Evolutionary conservation across 2,113 vertebrate genomes (phyloP), one percentile per base, ranked within the genome.

Genomic region (Condylura cristata): DNA sequence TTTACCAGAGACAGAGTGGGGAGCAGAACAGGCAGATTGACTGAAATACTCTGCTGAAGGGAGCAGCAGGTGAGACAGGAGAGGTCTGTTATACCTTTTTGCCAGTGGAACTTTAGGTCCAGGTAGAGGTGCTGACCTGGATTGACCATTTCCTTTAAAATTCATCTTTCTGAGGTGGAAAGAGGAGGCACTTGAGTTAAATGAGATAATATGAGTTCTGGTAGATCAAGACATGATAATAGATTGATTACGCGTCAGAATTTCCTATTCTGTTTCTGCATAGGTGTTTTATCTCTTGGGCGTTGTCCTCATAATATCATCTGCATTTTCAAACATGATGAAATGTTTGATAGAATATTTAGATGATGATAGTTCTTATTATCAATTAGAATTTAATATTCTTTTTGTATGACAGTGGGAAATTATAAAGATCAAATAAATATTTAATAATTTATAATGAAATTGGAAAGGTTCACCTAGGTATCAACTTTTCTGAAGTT

Each of bases 381-480:
- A 65, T 68, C 3, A 3, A 61, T 90, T 90, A 53, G 30, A 90
- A 74, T 82, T 56, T 18, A 56, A 92, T 76, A 28, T 70, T 89
- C 32, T 82, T 95, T 80, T 24, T 83, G 5, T 80, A 39, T 76
- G 60, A 79, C 28, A 91, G 44, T 61, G 39, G 16, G 17, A 79
- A 90, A 85, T 68, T 30, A 72, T 78, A 92, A 95, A 87, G 89
- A 30, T 2, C 34, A 93, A 89, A 94, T 78, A 90, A 78, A 83
- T 89, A 90, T 92, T 81, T 91, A 34, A 66, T 91, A 56, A 95
- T 80, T 86, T 83, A 10, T 22, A 82, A 44, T 81, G 17, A 65
- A n/a, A n/a, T n/a, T n/a, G n/a, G n/a, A n/a, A 20, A 8, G 7
- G 44, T 28, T 87, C 46, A 86, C 20, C 28, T 78, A 90, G 8